A percentile compares a stretch with the other conserved stretches of the same genome.
These are phyloP conservation scores for Eptatretus atami DNA, from an alignment of 2,797 vertebrate genomes.

Conservation along the genomic window DNA sequence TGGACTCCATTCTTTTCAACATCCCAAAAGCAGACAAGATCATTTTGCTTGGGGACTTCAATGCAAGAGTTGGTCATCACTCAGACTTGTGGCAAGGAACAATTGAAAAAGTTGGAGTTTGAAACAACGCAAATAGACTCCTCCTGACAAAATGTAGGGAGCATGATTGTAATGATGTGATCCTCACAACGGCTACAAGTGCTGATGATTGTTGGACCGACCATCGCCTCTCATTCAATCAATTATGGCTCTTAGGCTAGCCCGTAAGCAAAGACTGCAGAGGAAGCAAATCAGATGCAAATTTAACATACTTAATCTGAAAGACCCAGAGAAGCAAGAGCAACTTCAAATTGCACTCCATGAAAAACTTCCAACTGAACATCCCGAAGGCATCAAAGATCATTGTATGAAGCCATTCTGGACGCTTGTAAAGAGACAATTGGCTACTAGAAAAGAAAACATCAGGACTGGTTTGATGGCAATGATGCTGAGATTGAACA, in stretches of 20 bases:
- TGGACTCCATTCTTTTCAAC: too few relatives aligned
- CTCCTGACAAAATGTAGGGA: neutral
- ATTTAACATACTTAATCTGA: neutral
- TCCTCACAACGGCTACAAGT: neutral
- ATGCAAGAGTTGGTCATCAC: too few relatives aligned
- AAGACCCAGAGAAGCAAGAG: neutral
- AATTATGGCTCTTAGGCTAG: neutral
- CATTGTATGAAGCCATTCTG: neutral
- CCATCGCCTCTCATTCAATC: neutral
- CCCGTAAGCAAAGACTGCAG: neutral
- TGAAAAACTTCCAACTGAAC: neutral
- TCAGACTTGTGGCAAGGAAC: too few relatives aligned
- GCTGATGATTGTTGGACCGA: neutral
- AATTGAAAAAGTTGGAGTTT: neutral
- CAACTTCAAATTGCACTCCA: neutral
- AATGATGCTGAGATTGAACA: constrained; percentile 1
- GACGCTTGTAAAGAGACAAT: neutral
- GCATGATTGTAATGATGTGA: neutral
- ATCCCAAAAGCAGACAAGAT: too few relatives aligned
- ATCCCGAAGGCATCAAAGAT: neutral
- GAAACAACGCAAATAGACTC: neutral
- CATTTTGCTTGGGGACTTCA: too few relatives aligned
- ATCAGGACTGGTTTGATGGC: neutral
- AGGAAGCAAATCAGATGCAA: neutral
- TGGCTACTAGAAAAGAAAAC: constrained; percentile 1